Evolutionary conservation across 1,140 invertebrate species (phyloP).

Genomic region (Drosophila sechellia): DNA sequence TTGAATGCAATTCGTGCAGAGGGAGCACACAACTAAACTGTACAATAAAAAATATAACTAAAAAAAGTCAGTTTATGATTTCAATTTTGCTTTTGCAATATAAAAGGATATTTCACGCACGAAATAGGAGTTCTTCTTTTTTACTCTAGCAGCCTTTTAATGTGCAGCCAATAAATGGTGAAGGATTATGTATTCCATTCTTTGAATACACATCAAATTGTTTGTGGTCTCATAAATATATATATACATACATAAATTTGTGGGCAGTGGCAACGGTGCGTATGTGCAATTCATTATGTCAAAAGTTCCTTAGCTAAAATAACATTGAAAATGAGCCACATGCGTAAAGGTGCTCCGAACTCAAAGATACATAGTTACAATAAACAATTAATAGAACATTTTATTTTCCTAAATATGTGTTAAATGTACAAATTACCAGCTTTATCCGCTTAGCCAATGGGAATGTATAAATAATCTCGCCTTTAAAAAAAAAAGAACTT

Average conservation of each 20-base stretch:
- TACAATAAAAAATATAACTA: neutral
- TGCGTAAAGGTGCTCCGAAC: too few species aligned
- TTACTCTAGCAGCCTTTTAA: neutral
- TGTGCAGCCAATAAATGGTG: neutral
- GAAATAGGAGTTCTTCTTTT: neutral
- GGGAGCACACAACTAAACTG: neutral
- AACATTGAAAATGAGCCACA: neutral
- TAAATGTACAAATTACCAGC: neutral
- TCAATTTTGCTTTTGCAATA: neutral
- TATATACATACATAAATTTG: neutral
- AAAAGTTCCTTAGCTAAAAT: neutral
- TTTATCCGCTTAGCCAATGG: too few species aligned
- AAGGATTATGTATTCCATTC: neutral
- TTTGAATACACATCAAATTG: neutral
- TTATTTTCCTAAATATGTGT: neutral
- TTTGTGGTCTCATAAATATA: neutral
- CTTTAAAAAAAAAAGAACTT: neutral
- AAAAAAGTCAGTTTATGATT: conserved; percentile 7
- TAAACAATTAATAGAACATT: neutral
- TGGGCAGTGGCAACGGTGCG: neutral
- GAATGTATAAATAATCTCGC: too few species aligned
- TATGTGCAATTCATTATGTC: neutral
- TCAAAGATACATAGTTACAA: neutral
- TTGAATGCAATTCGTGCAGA: neutral
- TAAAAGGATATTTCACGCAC: neutral